A percentile compares a stretch with the other conserved stretches of the same genome.
Conservation (phyloP, 1,140 invertebrate species). For the Bathynomus jamesi region DNA sequence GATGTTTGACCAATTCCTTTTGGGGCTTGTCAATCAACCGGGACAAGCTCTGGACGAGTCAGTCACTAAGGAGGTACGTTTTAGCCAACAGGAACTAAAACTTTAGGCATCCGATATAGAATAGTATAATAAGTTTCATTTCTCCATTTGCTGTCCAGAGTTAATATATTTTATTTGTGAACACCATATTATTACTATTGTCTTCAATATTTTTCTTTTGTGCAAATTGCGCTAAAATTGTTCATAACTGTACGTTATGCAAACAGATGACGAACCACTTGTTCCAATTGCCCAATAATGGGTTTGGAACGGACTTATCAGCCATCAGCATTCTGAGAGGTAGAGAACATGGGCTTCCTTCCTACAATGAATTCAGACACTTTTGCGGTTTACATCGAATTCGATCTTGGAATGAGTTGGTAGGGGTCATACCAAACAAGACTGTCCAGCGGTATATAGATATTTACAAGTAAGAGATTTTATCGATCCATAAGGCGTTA, state of each 20-base stretch:
- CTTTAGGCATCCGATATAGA: too few species aligned
- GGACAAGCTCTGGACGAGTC: constrained; percentile 91
- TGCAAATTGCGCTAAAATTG: neutral
- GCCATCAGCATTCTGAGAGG: constrained; percentile 64
- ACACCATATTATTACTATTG: too few species aligned
- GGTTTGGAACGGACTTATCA: constrained; percentile 54
- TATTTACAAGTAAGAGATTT: constrained; percentile 60
- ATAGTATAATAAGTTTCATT: too few species aligned
- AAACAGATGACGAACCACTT: constrained; percentile 44
- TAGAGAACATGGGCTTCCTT: constrained; percentile 48
- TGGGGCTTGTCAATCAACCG: constrained; percentile 87
- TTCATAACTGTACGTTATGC: neutral
- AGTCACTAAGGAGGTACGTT: constrained; percentile 70
- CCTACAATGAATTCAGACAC: constrained; percentile 47
- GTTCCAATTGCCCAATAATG: constrained; percentile 43
- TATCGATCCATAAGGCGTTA: neutral
- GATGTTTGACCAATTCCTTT: constrained; percentile 81
- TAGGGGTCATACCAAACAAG: constrained; percentile 79
- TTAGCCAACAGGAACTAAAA: too few species aligned
- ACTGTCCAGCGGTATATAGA: constrained; percentile 67
- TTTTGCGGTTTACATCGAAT: constrained; percentile 48
- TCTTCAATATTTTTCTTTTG: neutral
- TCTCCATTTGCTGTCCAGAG: too few species aligned
- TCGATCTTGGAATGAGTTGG: constrained; percentile 71
- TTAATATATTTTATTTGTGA: too few species aligned